phyloP scores from a whole-genome alignment of 2,797 vertebrate species.

The Myotis planiceps region DNA sequence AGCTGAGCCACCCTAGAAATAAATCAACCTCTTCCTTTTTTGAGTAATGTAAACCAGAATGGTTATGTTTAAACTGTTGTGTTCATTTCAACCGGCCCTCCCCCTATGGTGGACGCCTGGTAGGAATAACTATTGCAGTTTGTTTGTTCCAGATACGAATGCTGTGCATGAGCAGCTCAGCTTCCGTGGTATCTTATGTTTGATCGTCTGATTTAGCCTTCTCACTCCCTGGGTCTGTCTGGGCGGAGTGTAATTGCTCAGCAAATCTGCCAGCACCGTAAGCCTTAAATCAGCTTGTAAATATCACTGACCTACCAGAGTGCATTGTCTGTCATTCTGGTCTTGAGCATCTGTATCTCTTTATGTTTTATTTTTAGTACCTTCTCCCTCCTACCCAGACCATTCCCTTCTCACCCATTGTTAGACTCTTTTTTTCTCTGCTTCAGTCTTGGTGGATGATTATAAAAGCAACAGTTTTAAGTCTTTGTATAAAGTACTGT shows the following conservation, averaged over 20 bases:
- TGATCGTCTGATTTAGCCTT: slow-evolving; percentile 8
- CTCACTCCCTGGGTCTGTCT: neutral
- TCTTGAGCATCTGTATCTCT: neutral
- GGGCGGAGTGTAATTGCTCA: slow-evolving; percentile 17
- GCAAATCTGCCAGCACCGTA: neutral
- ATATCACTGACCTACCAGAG: neutral
- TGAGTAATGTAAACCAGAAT: neutral
- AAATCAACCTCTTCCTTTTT: neutral
- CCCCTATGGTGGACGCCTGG: neutral
- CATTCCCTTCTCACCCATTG: neutral
- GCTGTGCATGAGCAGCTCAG: neutral
- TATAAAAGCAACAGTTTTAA: slow-evolving; percentile 41
- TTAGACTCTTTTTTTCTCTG: neutral
- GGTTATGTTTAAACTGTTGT: neutral
- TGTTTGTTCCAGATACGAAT: slow-evolving; percentile 13
- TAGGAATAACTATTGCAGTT: neutral
- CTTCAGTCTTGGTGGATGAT: neutral
- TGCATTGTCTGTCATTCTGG: neutral
- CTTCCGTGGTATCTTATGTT: neutral
- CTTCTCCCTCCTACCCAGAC: neutral
- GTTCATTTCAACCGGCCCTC: neutral
- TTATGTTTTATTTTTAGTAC: neutral
- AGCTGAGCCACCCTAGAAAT: neutral
- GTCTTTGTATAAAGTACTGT: slow-evolving; percentile 15
- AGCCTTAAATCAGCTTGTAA: slow-evolving; percentile 31